Evolutionary conservation across 2,113 vertebrate species (phyloP).

Genomic region (Glaucomys volans): DNA sequence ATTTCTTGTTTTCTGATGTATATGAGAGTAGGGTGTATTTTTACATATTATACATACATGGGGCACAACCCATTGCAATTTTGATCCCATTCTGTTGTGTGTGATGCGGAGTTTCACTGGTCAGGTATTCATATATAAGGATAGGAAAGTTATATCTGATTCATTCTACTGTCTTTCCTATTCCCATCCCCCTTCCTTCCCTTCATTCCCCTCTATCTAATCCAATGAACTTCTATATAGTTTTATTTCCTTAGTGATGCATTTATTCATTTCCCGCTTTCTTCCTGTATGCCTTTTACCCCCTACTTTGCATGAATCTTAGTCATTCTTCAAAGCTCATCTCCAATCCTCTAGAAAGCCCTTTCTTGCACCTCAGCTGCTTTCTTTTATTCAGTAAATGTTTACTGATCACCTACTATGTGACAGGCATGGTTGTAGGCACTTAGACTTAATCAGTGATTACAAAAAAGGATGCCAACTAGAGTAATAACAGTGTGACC

Average conservation of each 20-base stretch:
- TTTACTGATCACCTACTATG: background rate
- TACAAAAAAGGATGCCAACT: background rate
- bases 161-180: too few relatives aligned
- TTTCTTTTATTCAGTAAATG: background rate
- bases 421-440: background rate
- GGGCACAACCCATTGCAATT: too few relatives aligned
- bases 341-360: background rate
- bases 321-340: conserved; percentile 10
- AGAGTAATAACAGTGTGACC: background rate
- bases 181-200: too few relatives aligned
- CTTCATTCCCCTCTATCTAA: too few relatives aligned
- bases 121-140: too few relatives aligned
- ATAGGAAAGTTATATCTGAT: too few relatives aligned
- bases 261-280: background rate
- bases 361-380: background rate
- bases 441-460: background rate
- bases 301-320: background rate
- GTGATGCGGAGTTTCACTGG: too few relatives aligned
- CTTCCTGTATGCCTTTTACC: background rate
- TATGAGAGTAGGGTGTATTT: too few relatives aligned
- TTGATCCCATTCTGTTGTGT: too few relatives aligned
- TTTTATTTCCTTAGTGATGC: background rate
- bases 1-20: too few relatives aligned
- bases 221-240: background rate
- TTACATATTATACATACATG: too few relatives aligned